These are phyloP conservation scores for Calidris pugnax DNA, from an alignment of 2,113 vertebrate species.

Conservation along the genomic window DNA sequence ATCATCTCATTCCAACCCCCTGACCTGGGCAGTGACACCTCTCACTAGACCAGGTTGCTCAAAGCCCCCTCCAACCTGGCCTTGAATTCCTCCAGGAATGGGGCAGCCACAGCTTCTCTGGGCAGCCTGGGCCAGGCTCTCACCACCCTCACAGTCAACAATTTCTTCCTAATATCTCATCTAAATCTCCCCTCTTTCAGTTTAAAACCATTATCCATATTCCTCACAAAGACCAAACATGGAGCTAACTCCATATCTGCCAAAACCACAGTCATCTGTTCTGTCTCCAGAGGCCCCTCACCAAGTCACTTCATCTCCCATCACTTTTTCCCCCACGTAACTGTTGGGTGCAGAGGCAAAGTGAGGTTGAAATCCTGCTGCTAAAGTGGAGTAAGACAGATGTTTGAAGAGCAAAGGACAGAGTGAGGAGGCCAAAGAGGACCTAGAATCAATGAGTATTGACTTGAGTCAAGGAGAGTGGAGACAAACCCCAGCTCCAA, in stretches of 20 bases:
- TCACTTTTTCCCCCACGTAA: background rate
- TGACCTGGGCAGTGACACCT: too few species aligned
- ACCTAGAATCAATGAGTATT: background rate
- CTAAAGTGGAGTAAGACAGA: background rate
- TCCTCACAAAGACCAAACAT: background rate
- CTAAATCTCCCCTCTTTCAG: too few species aligned
- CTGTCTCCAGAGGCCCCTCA: background rate
- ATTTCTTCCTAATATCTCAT: too few species aligned
- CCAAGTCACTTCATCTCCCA: background rate
- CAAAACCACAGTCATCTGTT: background rate
- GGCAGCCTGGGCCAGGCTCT: too few species aligned
- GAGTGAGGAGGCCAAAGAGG: background rate
- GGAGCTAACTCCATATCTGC: background rate
- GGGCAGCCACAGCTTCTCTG: too few species aligned
- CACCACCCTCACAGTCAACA: too few species aligned
- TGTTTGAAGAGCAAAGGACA: background rate
- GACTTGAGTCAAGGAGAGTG: background rate
- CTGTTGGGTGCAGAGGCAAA: background rate
- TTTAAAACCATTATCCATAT: too few species aligned
- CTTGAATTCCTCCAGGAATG: too few species aligned
- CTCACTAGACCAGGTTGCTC: too few species aligned
- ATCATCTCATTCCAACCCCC: too few species aligned
- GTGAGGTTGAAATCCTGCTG: background rate
- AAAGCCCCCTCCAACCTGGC: too few species aligned
- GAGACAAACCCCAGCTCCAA: background rate